These are phyloP conservation scores for Tupaia tana DNA, from an alignment of 2,113 vertebrate genomes.

Conservation along the genomic window DNA sequence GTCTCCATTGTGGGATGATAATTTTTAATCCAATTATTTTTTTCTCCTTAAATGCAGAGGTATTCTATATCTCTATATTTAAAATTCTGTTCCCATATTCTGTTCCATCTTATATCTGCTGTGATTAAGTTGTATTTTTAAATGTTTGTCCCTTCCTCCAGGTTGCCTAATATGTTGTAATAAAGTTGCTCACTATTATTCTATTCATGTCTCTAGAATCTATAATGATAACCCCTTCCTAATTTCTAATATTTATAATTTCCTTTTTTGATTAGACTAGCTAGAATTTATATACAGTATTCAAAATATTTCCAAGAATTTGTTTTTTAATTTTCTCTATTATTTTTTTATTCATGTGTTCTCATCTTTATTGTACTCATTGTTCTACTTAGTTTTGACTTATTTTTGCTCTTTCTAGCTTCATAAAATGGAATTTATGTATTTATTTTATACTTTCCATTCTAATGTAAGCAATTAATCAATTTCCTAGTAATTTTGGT, in stretches of 20 bases:
- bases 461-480: background rate
- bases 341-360: background rate
- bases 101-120: background rate
- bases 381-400: background rate
- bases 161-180: background rate
- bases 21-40: background rate
- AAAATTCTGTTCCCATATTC: background rate
- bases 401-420: background rate
- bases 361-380: background rate
- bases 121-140: background rate
- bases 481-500: background rate
- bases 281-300: background rate
- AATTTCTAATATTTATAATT: background rate
- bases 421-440: background rate
- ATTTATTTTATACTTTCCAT: background rate
- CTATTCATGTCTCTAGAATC: background rate
- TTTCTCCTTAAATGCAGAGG: no score
- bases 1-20: background rate
- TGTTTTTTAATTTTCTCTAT: background rate
- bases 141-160: background rate
- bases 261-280: background rate
- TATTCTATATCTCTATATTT: no score
- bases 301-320: background rate
- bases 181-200: background rate
- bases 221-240: background rate